phyloP scores from a whole-genome alignment of 2,797 vertebrate genomes.

The Alfaro cultratus region DNA sequence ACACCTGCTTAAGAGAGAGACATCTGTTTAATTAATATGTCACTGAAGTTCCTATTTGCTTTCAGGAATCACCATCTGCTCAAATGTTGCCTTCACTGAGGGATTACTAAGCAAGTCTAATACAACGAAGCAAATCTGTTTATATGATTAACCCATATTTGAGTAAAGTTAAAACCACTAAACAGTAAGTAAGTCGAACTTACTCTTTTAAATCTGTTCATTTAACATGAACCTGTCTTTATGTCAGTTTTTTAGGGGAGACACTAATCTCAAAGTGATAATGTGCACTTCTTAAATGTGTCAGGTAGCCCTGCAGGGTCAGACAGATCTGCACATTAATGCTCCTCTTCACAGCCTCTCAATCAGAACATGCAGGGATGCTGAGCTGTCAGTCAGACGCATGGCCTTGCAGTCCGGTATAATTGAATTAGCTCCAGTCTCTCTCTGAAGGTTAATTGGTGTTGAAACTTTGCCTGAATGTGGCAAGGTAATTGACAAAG shows the following conservation, averaged over 20 bases:
- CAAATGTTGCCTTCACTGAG: not conserved
- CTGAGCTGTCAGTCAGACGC: slow-evolving; percentile 65
- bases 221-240: slow-evolving; percentile 34
- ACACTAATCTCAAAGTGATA: slow-evolving; percentile 59
- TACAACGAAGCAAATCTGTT: slow-evolving; percentile 6
- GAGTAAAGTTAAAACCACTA: not conserved
- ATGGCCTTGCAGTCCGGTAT: slow-evolving; percentile 28
- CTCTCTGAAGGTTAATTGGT: slow-evolving; percentile 74
- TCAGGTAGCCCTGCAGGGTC: slow-evolving; percentile 43
- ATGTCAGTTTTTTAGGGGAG: slow-evolving; percentile 14
- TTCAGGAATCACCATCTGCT: slow-evolving; percentile 11
- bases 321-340: slow-evolving; percentile 51
- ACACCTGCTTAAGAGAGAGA: slow-evolving; percentile 18
- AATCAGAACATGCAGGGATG: slow-evolving; percentile 51
- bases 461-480: slow-evolving; percentile 47
- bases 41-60: slow-evolving; percentile 14
- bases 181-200: slow-evolving; percentile 1
- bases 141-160: slow-evolving; percentile 9
- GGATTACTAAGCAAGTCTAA: slow-evolving; percentile 8
- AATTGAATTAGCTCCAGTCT: slow-evolving; percentile 71
- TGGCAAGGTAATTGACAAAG: slow-evolving; percentile 57
- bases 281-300: slow-evolving; percentile 50
- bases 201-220: slow-evolving; percentile 20
- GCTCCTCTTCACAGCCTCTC: slow-evolving; percentile 54
- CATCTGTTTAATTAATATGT: slow-evolving; percentile 2